phyloP scores from a whole-genome alignment of 2,797 vertebrate species.

The Acrocephalus scirpaceus region DNA sequence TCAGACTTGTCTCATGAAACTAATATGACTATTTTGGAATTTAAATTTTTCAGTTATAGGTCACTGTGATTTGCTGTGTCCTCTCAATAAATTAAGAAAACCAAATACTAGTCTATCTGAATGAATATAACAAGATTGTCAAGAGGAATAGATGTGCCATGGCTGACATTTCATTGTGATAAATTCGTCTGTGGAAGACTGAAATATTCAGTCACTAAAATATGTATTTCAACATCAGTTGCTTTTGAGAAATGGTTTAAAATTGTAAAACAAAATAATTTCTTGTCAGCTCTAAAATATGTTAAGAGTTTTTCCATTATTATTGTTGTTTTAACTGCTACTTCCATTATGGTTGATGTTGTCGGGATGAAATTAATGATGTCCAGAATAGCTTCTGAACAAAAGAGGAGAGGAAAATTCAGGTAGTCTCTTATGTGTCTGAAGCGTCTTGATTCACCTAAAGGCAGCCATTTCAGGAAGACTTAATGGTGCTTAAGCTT shows the following conservation, averaged over 20 bases:
- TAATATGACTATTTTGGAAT: neutral
- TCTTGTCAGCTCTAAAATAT: neutral
- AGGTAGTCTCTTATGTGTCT: neutral
- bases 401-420: neutral
- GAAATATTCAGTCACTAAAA: neutral
- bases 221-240: neutral
- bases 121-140: neutral
- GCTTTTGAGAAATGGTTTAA: neutral
- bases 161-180: neutral
- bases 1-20: neutral
- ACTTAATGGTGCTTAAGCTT: neutral
- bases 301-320: neutral
- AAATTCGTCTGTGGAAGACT: neutral
- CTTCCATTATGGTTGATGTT: neutral
- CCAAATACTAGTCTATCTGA: neutral
- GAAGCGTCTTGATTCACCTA: neutral
- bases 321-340: neutral
- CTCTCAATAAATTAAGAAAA: neutral
- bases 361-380: neutral
- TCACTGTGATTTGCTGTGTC: neutral
- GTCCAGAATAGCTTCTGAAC: neutral
- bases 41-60: neutral
- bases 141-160: neutral
- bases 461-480: neutral
- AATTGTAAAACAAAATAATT: neutral